Conservation (phyloP, 2,797 vertebrate species). For the Microhierax caerulescens region DNA sequence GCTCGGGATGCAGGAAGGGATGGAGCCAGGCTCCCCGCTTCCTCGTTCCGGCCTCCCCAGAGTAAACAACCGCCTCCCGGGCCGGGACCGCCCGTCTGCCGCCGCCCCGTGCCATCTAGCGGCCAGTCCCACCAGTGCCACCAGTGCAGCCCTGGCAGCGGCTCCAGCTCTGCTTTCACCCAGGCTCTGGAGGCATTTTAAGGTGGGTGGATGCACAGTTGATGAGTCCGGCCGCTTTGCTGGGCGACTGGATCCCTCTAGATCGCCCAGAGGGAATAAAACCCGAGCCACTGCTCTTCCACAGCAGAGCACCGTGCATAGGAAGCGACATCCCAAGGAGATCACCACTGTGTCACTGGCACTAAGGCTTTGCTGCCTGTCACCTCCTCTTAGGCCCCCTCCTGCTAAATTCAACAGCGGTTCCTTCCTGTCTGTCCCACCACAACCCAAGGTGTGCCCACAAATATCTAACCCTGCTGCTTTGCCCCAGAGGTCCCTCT, state of each 20-base stretch:
- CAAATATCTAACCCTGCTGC: neutral
- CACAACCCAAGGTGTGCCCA: fast-evolving
- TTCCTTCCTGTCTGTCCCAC: neutral
- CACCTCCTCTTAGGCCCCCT: neutral
- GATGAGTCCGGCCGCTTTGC: fast-evolving
- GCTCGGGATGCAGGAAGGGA: conserved; percentile 1
- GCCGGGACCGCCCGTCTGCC: neutral
- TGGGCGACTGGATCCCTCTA: fast-evolving
- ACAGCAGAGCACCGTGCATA: neutral
- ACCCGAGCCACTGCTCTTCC: neutral
- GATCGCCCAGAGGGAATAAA: neutral
- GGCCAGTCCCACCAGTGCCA: neutral
- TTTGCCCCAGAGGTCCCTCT: neutral
- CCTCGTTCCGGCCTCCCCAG: conserved; percentile 28
- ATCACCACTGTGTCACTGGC: fast-evolving
- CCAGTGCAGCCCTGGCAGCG: neutral
- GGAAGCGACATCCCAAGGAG: neutral
- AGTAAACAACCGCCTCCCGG: neutral
- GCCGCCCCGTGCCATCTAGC: conserved; percentile 43
- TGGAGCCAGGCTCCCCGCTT: neutral
- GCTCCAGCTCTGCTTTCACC: fast-evolving
- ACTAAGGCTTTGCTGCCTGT: neutral
- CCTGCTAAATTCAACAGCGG: fast-evolving
- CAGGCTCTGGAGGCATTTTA: fast-evolving
- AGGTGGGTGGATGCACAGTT: fast-evolving